Conservation (phyloP, 2,113 vertebrate genomes). For the Athene cunicularia region DNA sequence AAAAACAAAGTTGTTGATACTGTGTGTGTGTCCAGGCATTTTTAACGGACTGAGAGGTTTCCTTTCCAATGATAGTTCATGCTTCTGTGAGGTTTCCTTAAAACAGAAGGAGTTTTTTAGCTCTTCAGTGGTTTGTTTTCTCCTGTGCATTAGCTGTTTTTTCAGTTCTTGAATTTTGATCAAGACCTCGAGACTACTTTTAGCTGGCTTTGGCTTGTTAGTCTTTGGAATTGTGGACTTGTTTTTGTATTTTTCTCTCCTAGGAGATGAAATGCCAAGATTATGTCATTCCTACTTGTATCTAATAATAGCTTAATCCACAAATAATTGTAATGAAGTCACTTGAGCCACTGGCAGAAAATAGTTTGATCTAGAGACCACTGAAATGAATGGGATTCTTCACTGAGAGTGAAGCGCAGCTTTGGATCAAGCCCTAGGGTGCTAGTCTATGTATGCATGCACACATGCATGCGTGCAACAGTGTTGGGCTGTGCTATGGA, state of each 20-base stretch:
- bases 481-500: neutral
- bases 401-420: neutral
- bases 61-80: neutral
- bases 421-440: neutral
- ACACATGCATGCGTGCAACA: accelerated
- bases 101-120: neutral
- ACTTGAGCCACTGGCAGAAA: neutral
- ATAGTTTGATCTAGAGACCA: neutral
- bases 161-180: conserved; percentile 14
- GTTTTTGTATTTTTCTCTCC: neutral
- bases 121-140: neutral
- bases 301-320: neutral
- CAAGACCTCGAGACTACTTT: neutral
- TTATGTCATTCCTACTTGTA: neutral
- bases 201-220: neutral
- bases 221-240: neutral
- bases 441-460: neutral
- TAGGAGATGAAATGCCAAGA: neutral
- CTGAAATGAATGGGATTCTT: neutral
- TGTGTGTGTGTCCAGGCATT: neutral
- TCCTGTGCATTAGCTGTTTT: neutral
- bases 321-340: neutral
- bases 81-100: neutral
- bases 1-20: neutral
- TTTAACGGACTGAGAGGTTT: neutral